Percentiles rank a stretch among this genome's conserved stretches.
These are phyloP conservation scores for Chinchilla lanigera DNA, from an alignment of 2,113 vertebrate species.

Conservation along the genomic window DNA sequence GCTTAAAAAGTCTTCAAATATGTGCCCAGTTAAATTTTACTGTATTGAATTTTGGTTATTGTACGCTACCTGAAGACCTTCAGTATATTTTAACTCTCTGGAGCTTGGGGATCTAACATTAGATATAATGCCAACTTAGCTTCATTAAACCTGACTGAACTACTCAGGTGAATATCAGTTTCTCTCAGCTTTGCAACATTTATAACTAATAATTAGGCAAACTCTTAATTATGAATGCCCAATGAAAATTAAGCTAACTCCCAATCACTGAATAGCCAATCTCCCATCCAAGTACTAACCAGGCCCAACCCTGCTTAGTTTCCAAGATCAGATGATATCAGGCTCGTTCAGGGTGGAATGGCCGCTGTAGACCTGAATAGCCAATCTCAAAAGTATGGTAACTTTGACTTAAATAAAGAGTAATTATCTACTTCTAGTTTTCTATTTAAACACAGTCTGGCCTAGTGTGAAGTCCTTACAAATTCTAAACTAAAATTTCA, in stretches of 20 bases:
- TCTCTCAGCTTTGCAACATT: background rate
- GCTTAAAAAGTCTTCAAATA: background rate
- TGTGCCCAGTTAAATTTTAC: background rate
- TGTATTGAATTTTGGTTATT: background rate
- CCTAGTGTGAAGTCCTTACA: background rate
- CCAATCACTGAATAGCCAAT: background rate
- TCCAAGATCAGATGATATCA: too few relatives aligned
- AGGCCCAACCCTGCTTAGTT: too few relatives aligned
- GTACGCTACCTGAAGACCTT: background rate
- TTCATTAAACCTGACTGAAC: background rate
- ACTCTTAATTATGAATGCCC: background rate
- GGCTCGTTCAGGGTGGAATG: too few relatives aligned
- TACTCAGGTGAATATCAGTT: background rate
- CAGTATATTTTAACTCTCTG: background rate
- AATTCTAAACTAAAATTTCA: background rate
- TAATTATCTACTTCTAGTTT: background rate
- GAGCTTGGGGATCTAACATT: background rate
- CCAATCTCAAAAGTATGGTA: background rate
- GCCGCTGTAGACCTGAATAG: background rate
- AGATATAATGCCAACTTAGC: background rate
- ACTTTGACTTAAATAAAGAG: slow-evolving; percentile 35
- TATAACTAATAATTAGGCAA: background rate
- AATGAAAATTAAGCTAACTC: background rate
- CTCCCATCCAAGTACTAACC: background rate
- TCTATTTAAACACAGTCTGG: background rate